Conservation (phyloP, 2,113 vertebrate species). For the Gymnarchus niloticus region DNA sequence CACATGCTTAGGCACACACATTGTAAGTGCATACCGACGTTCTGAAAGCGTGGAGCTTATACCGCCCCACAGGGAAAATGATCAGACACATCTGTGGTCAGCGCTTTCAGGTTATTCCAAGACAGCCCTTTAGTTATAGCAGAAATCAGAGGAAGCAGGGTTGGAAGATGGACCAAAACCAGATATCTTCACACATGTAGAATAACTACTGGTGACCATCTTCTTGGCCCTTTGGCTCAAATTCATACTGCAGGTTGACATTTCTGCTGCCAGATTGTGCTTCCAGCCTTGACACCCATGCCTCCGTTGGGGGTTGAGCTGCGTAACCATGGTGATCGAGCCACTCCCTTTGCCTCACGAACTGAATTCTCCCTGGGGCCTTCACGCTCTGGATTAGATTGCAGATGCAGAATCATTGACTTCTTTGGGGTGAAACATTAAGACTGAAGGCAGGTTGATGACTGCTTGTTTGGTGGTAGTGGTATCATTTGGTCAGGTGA, state of each 20-base stretch:
- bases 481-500: background rate
- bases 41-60: background rate
- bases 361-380: slow-evolving; percentile 14
- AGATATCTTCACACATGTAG: background rate
- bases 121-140: background rate
- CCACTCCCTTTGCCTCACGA: background rate
- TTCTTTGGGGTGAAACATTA: slow-evolving; percentile 6
- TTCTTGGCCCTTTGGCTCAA: background rate
- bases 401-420: background rate
- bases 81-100: background rate
- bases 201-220: background rate
- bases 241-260: background rate
- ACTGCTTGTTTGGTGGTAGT: background rate
- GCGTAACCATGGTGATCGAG: slow-evolving; percentile 21
- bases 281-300: background rate
- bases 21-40: background rate
- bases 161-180: background rate
- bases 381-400: background rate
- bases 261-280: background rate
- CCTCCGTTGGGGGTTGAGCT: background rate
- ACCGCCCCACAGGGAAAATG: background rate
- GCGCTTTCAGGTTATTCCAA: background rate
- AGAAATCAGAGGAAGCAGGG: background rate
- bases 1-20: background rate
- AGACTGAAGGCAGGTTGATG: background rate